A percentile compares a stretch with the other conserved stretches of the same genome.
Evolutionary conservation across 2,113 vertebrate species (phyloP).

Genomic region (Myiozetetes cayanensis): DNA sequence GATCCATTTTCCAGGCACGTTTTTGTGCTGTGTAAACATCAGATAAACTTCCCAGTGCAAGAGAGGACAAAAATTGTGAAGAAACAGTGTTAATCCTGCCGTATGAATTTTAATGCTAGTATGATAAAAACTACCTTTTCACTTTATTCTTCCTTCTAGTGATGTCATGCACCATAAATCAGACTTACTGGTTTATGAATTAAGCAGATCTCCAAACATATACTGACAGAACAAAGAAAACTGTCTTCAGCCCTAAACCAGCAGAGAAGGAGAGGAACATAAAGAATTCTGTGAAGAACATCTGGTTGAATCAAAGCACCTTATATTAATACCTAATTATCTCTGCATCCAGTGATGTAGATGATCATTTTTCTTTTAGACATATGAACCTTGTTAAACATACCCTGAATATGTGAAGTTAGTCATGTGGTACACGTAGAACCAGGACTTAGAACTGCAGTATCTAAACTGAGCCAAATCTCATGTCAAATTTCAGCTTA

Average conservation of each 20-base stretch:
- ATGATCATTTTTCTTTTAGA: constrained; percentile 29
- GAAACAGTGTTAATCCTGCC: background rate
- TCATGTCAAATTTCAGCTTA: background rate
- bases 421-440: background rate
- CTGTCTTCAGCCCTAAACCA: background rate
- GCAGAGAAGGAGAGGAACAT: background rate
- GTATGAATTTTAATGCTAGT: background rate
- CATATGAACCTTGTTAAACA: constrained; percentile 1
- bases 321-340: constrained; percentile 32
- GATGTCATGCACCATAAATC: background rate
- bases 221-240: constrained; percentile 63
- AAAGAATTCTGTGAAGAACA: constrained; percentile 28
- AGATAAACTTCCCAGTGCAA: background rate
- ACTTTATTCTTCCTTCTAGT: background rate
- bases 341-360: background rate
- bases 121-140: background rate
- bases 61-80: background rate
- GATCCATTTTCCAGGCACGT: background rate
- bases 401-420: constrained; percentile 14
- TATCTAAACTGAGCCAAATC: background rate
- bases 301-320: background rate
- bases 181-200: constrained; percentile 41
- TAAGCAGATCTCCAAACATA: constrained; percentile 30
- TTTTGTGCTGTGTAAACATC: background rate
- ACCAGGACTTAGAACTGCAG: background rate